Conservation (phyloP, 2,888 invertebrate species). For the Phytoseiulus persimilis region DNA sequence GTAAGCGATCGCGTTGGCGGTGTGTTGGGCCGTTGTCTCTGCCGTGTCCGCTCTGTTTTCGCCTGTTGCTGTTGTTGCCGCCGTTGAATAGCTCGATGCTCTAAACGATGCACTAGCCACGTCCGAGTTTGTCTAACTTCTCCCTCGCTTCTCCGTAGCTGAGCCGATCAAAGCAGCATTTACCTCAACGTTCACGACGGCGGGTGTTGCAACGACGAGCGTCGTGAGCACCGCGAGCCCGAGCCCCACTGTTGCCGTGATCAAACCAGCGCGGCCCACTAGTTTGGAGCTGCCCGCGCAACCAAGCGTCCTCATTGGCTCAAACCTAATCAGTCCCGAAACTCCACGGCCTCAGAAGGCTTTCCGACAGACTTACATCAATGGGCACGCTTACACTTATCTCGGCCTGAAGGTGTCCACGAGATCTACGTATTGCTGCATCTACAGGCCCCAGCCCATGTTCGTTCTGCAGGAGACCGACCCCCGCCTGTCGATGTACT, state of each 20-base stretch:
- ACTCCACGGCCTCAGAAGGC: constrained; percentile 81
- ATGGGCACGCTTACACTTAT: constrained; percentile 80
- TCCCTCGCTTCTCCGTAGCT: neutral
- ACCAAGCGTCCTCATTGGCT: constrained; percentile 53
- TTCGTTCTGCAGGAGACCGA: constrained; percentile 67
- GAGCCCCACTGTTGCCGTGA: constrained; percentile 7
- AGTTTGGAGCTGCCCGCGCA: constrained; percentile 75
- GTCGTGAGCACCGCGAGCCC: neutral
- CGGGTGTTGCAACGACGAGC: neutral
- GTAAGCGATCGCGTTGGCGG: neutral
- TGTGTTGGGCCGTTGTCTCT: neutral
- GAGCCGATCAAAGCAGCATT: neutral
- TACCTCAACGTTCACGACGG: neutral
- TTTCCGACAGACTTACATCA: constrained; percentile 76
- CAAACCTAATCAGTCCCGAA: constrained; percentile 70
- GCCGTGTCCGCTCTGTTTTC: neutral
- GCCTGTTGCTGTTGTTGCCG: neutral
- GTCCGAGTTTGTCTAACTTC: neutral
- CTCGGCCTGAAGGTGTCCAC: constrained; percentile 82
- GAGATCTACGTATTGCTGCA: constrained; percentile 80
- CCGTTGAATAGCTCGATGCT: neutral
- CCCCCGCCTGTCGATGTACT: constrained; percentile 89
- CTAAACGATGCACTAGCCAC: neutral
- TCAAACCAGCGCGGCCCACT: constrained; percentile 56
- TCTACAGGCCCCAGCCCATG: constrained; percentile 86